A percentile compares a stretch with the other conserved stretches of the same genome.
phyloP scores from a whole-genome alignment of 2,797 vertebrate genomes.

The Yasuhikotakia modesta region DNA sequence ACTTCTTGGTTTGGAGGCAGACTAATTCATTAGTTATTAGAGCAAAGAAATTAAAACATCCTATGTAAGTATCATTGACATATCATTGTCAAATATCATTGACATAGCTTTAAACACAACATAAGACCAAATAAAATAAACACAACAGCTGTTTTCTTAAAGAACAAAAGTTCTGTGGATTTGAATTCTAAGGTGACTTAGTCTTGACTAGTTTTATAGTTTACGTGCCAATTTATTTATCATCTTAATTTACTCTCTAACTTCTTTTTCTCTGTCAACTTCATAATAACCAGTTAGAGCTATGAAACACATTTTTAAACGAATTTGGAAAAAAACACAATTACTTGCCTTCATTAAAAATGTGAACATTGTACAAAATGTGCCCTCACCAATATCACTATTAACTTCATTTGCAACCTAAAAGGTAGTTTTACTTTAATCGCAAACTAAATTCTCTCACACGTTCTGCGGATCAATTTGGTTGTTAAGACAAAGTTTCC shows the following conservation, averaged over 20 bases:
- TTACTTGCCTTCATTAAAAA: background rate
- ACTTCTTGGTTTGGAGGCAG: conserved; percentile 10
- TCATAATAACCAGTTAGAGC: background rate
- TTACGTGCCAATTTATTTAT: background rate
- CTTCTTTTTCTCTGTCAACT: background rate
- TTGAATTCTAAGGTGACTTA: background rate
- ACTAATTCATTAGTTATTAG: background rate
- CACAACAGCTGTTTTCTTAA: background rate
- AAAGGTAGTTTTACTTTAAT: background rate
- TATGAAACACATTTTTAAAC: background rate
- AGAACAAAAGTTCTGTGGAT: background rate
- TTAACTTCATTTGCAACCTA: background rate
- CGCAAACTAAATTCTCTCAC: no score
- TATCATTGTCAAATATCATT: no score
- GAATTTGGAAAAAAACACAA: background rate
- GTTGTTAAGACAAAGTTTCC: no score
- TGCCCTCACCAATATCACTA: background rate
- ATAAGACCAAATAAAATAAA: background rate
- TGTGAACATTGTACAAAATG: background rate
- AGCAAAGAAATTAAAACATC: background rate
- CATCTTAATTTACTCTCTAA: background rate
- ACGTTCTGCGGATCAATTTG: no score
- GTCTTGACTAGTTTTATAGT: background rate
- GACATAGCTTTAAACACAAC: background rate
- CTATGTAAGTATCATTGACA: no score